Conservation (phyloP, 2,888 invertebrate species). For the Calliphora vomitoria region DNA sequence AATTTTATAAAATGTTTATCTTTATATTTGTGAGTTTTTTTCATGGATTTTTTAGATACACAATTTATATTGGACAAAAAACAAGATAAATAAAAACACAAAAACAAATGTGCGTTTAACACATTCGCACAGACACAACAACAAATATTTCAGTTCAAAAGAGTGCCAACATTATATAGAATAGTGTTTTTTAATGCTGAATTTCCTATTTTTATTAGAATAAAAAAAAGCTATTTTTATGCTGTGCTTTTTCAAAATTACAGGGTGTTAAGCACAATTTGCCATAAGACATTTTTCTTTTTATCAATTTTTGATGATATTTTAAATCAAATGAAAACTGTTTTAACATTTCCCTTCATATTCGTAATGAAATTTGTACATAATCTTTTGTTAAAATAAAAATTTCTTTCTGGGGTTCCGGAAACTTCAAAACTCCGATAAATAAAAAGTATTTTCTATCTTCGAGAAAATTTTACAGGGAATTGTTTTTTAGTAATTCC, state of each 20-base stretch:
- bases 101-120: constrained; percentile 34
- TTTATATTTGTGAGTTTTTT: constrained; percentile 29
- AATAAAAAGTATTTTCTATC: no score
- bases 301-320: no score
- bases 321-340: no score
- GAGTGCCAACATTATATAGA: constrained; percentile 26
- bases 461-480: no score
- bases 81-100: constrained; percentile 16
- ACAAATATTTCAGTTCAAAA: constrained; percentile 33
- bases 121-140: constrained; percentile 5
- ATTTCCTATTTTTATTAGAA: constrained; percentile 43
- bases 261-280: constrained; percentile 46
- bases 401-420: no score
- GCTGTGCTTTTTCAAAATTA: constrained; percentile 37
- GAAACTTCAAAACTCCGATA: no score
- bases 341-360: no score
- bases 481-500: no score
- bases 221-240: constrained; percentile 51
- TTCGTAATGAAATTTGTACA: no score
- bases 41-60: neutral
- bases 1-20: neutral
- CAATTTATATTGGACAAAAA: constrained; percentile 28
- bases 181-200: constrained; percentile 11
- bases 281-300: no score
- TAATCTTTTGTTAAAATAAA: no score